Conservation (phyloP, 2,888 invertebrate genomes). For the Leptodirus hochenwartii region DNA sequence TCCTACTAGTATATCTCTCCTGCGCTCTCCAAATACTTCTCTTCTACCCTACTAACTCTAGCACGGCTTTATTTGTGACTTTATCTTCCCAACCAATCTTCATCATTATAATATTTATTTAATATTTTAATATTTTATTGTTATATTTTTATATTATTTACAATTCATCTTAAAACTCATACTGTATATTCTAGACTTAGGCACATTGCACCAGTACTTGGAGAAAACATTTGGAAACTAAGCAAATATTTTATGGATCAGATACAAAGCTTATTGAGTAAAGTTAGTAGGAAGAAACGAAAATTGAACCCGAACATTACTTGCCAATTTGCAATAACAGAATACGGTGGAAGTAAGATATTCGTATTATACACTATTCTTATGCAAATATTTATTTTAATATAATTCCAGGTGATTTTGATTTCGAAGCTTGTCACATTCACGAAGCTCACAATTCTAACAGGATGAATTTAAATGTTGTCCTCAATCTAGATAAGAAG, state of each 20-base stretch:
- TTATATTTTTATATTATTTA: too few species aligned
- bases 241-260: conserved; percentile 42
- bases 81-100: too few species aligned
- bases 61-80: too few species aligned
- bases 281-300: conserved; percentile 29
- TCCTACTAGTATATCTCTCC: too few species aligned
- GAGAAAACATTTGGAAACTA: conserved; percentile 38
- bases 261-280: conserved; percentile 30
- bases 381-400: conserved; percentile 9
- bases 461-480: conserved; percentile 41
- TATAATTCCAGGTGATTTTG: conserved; percentile 22
- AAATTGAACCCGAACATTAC: conserved; percentile 34
- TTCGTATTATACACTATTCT: conserved; percentile 6
- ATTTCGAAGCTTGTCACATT: conserved; percentile 25
- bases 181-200: conserved; percentile 43
- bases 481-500: conserved; percentile 37
- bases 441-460: conserved; percentile 25
- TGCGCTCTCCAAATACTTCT: too few species aligned
- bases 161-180: too few species aligned
- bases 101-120: too few species aligned
- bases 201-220: conserved; percentile 49
- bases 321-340: conserved; percentile 47
- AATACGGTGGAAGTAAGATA: conserved; percentile 29
- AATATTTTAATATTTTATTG: too few species aligned
- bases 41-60: too few species aligned